A percentile compares a stretch with the other conserved stretches of the same genome.
phyloP scores from a whole-genome alignment of 2,113 vertebrate species.

The Ivindomyrus marchei region DNA sequence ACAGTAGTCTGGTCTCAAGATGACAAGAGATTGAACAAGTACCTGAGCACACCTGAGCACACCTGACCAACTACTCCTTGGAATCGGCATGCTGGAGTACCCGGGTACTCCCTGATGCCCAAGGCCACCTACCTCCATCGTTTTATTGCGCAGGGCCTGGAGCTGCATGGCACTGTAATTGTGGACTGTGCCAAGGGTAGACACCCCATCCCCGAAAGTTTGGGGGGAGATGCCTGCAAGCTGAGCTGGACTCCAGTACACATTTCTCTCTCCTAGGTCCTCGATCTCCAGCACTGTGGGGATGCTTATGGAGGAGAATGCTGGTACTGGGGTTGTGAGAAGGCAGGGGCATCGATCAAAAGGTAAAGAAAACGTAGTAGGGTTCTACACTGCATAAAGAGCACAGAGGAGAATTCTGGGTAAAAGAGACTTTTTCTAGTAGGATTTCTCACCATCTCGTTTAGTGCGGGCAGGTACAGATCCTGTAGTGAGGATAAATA shows the following conservation, averaged over 20 bases:
- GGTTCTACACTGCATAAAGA: background rate
- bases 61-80: background rate
- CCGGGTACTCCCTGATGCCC: too few species aligned
- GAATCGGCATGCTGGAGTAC: background rate
- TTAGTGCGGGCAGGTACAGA: slow-evolving; percentile 26
- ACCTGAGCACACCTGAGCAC: background rate
- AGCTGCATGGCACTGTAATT: slow-evolving; percentile 45
- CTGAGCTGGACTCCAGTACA: slow-evolving; percentile 42
- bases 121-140: slow-evolving; percentile 39
- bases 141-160: slow-evolving; percentile 37
- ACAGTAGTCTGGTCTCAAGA: too few species aligned
- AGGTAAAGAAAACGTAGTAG: background rate
- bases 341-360: background rate
- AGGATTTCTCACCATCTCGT: slow-evolving; percentile 34
- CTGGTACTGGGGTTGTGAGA: background rate
- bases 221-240: slow-evolving; percentile 33
- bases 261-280: slow-evolving; percentile 38
- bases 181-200: slow-evolving; percentile 40
- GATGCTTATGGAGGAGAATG: background rate
- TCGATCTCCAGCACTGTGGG: slow-evolving; percentile 36
- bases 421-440: background rate
- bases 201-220: slow-evolving; percentile 37
- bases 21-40: background rate
- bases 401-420: slow-evolving; percentile 1
- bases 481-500: slow-evolving; percentile 41